Evolutionary conservation across 2,113 vertebrate species (phyloP), one percentile per base, ranked within the genome.

Genomic region (Gymnarchus niloticus): DNA sequence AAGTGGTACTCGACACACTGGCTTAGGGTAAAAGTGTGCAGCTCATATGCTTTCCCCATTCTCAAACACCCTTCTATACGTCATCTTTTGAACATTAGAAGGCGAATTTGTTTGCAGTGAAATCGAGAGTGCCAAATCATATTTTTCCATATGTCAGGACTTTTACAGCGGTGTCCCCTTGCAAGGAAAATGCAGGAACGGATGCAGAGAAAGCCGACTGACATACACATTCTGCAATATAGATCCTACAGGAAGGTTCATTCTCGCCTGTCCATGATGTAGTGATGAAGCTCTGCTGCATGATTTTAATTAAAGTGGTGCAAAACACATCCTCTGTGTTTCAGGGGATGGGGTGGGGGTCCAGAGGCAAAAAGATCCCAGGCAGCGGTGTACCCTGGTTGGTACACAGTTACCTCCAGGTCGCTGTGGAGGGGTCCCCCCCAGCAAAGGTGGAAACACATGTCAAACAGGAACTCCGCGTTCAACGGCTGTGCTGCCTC

Each of bases 381-480:
- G 14, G 52, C 14, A 54, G 52, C 14, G 52, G 14, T n/a, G 14
- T 14, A 54, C 52, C 5, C 14, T 14, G 14, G 52, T 54, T 54
- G 28, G 46, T 73, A n/a, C n/a, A n/a, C n/a, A n/a, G n/a, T n/a
- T n/a, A n/a, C n/a, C 76, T 86, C 56, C 77, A 57, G 44, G 77
- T 23, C 14, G 85, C 81, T 28, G 81, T 56, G 52, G 78, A 83
- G 87, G 65, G 83, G 83, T 81, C 88, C 88, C 78, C 37, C 41
- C 80, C 85, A n/a, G 86, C 85, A 0, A 86, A 0, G 56, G 88
- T 93, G 92, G 91, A 94, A 94, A 93, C 93, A 93, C 88, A 93
- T 93, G 92, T 92, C 91, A 93, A 92, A 94, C 92, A 94, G 94
- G 93, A 95, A 94, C 92, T 92, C 77, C 90, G 90, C 92, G 89